Percentiles rank a stretch among this genome's conserved stretches.
These are phyloP conservation scores for Acrocyrtus sp. DNA, from an alignment of 2,888 invertebrate species.

Conservation along the genomic window DNA sequence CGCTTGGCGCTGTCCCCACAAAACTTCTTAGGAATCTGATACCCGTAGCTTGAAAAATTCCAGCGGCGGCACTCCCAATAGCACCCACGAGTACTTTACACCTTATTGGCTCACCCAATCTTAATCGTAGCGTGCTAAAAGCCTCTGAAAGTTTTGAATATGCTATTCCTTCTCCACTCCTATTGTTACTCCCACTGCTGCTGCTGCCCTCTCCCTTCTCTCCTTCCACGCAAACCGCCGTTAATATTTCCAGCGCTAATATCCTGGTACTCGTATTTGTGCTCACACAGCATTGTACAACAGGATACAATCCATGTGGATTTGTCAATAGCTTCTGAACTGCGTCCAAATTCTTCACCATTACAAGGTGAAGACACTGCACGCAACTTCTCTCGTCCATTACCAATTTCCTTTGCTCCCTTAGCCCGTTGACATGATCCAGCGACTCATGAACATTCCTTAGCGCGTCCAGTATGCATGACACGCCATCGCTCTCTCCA, in stretches of 20 bases:
- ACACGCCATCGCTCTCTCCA: slow-evolving; percentile 88
- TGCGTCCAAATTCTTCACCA: slow-evolving; percentile 71
- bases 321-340: slow-evolving; percentile 79
- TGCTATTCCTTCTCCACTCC: too few species aligned
- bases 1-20: slow-evolving; percentile 72
- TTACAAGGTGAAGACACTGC: slow-evolving; percentile 55
- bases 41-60: slow-evolving; percentile 77
- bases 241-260: slow-evolving; percentile 84
- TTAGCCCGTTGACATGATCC: slow-evolving; percentile 67
- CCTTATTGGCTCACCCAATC: slow-evolving; percentile 92
- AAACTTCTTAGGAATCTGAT: slow-evolving; percentile 83
- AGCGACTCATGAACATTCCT: slow-evolving; percentile 86
- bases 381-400: slow-evolving; percentile 61
- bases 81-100: slow-evolving; percentile 87
- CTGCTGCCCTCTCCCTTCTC: too few species aligned
- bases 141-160: too few species aligned
- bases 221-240: slow-evolving; percentile 78
- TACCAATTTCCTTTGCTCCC: slow-evolving; percentile 61
- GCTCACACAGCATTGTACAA: slow-evolving; percentile 88
- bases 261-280: slow-evolving; percentile 87
- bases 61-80: slow-evolving; percentile 60
- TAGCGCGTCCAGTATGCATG: slow-evolving; percentile 83
- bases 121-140: slow-evolving; percentile 84
- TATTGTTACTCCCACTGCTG: too few species aligned
- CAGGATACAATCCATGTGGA: slow-evolving; percentile 83